phyloP scores from a whole-genome alignment of 2,113 vertebrate genomes.

The Corythoichthys intestinalis region DNA sequence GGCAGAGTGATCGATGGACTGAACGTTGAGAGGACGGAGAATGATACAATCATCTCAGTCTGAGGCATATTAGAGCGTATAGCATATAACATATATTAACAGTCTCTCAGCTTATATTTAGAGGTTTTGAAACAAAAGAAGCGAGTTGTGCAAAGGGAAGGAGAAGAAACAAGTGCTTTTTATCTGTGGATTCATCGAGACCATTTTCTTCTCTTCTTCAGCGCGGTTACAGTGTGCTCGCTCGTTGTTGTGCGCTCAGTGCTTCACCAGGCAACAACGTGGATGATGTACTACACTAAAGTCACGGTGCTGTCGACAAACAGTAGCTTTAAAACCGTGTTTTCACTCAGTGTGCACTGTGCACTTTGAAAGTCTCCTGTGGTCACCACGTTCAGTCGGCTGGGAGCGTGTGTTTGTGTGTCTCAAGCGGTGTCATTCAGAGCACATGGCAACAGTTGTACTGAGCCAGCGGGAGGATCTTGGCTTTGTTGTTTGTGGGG shows the following conservation, averaged over 20 bases:
- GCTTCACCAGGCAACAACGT: conserved; percentile 37
- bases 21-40: conserved; percentile 24
- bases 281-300: conserved; percentile 18
- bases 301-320: conserved; percentile 18
- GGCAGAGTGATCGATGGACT: conserved; percentile 8
- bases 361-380: conserved; percentile 2
- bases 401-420: conserved; percentile 1
- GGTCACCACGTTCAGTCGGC: conserved; percentile 3
- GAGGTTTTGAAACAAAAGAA: conserved; percentile 33
- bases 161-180: conserved; percentile 24
- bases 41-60: conserved; percentile 16
- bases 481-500: conserved; percentile 77
- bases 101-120: conserved; percentile 50
- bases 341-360: background rate
- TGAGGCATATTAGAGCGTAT: conserved; percentile 21
- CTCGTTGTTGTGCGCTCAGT: conserved; percentile 13
- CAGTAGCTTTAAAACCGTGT: conserved; percentile 3
- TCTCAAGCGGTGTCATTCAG: conserved; percentile 33
- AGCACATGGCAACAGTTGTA: conserved; percentile 89
- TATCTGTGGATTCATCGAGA: conserved; percentile 22
- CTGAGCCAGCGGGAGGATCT: conserved; percentile 82
- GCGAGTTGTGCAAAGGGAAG: conserved; percentile 45
- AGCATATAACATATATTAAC: conserved; percentile 27
- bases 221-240: conserved; percentile 3
- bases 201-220: conserved; percentile 4